These are phyloP conservation scores for Craterocephalus amniculus DNA, from an alignment of 2,797 vertebrate species.

Conservation along the genomic window DNA sequence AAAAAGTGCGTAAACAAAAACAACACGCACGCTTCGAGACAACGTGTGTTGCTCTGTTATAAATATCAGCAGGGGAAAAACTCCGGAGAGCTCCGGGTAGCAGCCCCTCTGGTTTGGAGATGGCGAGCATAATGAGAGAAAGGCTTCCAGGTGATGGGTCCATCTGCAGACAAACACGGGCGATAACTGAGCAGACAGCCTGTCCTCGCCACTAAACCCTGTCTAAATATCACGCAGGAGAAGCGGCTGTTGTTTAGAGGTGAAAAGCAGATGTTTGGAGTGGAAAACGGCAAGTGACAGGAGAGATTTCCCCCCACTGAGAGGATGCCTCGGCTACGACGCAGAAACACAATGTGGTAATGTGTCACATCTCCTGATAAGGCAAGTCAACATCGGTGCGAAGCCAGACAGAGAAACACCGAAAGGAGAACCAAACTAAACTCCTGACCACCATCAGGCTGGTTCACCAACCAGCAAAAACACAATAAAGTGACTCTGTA, in stretches of 20 bases:
- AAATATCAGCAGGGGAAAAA: slow-evolving; percentile 62
- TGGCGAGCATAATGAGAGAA: slow-evolving; percentile 66
- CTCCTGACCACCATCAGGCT: slow-evolving; percentile 44
- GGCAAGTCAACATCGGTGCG: slow-evolving; percentile 59
- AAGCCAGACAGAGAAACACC: slow-evolving; percentile 22
- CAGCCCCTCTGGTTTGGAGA: slow-evolving; percentile 50
- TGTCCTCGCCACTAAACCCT: background rate
- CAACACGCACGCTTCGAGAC: slow-evolving; percentile 24
- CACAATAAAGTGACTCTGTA: slow-evolving; percentile 3
- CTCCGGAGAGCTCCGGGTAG: slow-evolving; percentile 69
- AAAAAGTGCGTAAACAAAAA: slow-evolving; percentile 48
- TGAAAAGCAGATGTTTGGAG: slow-evolving; percentile 35
- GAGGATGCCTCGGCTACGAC: slow-evolving; percentile 39
- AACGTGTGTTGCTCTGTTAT: slow-evolving; percentile 23
- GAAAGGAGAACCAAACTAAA: slow-evolving; percentile 58
- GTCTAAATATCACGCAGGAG: background rate
- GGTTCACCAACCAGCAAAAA: slow-evolving; percentile 26
- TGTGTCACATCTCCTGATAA: slow-evolving; percentile 75
- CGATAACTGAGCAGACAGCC: slow-evolving; percentile 28
- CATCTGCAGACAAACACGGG: slow-evolving; percentile 25
- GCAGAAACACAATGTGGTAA: slow-evolving; percentile 64
- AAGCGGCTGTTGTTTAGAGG: background rate
- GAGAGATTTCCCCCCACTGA: slow-evolving; percentile 11
- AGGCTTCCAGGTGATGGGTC: slow-evolving; percentile 74
- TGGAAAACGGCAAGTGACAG: slow-evolving; percentile 44